Evolutionary conservation across 2,888 invertebrate genomes (phyloP).

Genomic region (Lypha dubia): DNA sequence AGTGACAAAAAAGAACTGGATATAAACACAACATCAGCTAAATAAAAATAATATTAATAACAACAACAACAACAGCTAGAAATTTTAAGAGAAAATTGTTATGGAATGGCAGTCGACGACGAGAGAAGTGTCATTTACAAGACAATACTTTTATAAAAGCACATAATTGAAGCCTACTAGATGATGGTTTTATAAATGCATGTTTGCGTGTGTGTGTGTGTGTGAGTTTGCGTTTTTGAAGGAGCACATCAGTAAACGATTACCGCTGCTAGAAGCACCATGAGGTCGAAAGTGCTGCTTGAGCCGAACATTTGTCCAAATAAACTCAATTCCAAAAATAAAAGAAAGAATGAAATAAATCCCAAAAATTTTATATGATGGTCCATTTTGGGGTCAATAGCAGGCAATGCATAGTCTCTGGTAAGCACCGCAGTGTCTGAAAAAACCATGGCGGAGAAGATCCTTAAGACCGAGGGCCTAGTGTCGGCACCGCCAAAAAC

Average conservation of each 20-base stretch:
- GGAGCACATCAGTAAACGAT: no score
- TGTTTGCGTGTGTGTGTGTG: background rate
- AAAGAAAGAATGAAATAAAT: no score
- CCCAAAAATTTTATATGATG: no score
- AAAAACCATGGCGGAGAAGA: no score
- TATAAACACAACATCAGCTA: background rate
- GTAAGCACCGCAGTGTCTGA: no score
- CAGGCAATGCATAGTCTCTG: no score
- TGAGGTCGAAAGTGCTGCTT: no score
- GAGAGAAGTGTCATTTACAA: constrained; percentile 30
- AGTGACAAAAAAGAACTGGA: background rate
- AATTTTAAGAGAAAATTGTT: background rate
- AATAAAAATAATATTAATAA: constrained; percentile 4
- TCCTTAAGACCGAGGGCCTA: no score
- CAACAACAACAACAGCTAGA: background rate
- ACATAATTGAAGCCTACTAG: constrained; percentile 14
- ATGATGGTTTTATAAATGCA: background rate
- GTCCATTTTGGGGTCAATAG: no score
- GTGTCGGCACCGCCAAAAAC: no score
- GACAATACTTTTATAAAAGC: constrained; percentile 5
- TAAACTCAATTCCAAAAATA: no score
- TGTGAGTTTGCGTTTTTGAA: background rate
- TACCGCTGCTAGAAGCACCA: background rate
- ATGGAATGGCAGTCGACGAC: background rate
- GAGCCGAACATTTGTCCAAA: no score